Conservation (phyloP, 2,888 invertebrate genomes). For the Priocnemis perturbator region DNA sequence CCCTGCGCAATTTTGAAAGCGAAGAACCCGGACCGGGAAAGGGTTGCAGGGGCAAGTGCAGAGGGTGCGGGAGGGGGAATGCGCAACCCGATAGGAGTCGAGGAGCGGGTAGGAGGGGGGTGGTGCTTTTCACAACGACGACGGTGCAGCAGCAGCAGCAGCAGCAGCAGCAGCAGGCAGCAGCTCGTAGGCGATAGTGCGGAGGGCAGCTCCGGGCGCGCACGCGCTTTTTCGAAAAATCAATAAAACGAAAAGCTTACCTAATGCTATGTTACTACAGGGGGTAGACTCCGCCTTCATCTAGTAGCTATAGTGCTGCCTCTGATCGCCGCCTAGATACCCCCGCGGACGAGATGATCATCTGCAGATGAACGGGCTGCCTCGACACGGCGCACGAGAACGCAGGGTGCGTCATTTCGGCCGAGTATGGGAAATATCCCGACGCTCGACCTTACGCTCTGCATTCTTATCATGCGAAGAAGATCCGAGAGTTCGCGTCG, state of each 20-base stretch:
- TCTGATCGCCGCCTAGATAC: constrained; percentile 69
- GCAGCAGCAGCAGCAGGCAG: constrained; percentile 14
- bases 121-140: constrained; percentile 65
- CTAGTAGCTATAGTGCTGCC: constrained; percentile 69
- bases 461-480: no score
- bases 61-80: constrained; percentile 19
- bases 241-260: constrained; percentile 76
- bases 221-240: constrained; percentile 76
- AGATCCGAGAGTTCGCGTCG: no score
- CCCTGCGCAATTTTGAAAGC: neutral
- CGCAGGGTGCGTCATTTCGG: constrained; percentile 63
- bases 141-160: constrained; percentile 12
- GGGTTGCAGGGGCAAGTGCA: constrained; percentile 8
- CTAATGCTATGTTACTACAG: constrained; percentile 72
- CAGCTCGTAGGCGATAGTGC: constrained; percentile 72
- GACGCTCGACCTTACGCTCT: no score
- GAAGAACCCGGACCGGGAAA: neutral
- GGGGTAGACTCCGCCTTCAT: constrained; percentile 74
- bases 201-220: constrained; percentile 71
- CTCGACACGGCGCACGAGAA: constrained; percentile 34
- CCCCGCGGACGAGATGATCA: constrained; percentile 68
- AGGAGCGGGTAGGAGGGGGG: constrained; percentile 42
- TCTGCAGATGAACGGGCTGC: constrained; percentile 68
- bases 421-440: no score
- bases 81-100: constrained; percentile 21